Evolutionary conservation across 1,140 invertebrate species (phyloP).

Genomic region (Leptinotarsa lineolata): DNA sequence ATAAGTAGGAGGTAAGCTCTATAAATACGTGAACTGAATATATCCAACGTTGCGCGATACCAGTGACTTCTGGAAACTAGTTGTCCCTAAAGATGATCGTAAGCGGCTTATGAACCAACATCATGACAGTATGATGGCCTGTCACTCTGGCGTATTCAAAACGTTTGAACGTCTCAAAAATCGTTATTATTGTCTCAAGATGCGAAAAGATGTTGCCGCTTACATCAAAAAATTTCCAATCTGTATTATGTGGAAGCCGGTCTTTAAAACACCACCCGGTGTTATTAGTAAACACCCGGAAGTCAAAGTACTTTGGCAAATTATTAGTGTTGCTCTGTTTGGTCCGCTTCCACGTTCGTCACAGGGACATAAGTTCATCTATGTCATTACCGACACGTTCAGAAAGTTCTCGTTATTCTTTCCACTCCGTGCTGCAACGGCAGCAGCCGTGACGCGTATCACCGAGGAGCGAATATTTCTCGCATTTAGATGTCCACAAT

Average conservation of each 20-base stretch:
- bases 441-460: not conserved
- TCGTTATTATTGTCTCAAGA: not conserved
- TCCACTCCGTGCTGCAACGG: not conserved
- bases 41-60: not conserved
- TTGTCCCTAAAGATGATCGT: not conserved
- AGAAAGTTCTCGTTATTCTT: not conserved
- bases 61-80: not conserved
- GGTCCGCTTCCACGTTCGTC: not conserved
- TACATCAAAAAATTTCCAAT: not conserved
- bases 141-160: not conserved
- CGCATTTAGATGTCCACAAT: not conserved
- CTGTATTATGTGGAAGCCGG: not conserved
- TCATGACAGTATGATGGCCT: not conserved
- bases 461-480: not conserved
- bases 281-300: not conserved
- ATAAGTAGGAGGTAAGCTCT: slow-evolving; percentile 17
- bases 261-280: not conserved
- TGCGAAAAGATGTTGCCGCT: not conserved
- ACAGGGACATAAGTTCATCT: not conserved
- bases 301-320: not conserved
- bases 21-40: slow-evolving; percentile 2
- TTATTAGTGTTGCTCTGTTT: not conserved
- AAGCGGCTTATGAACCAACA: not conserved
- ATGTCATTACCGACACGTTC: not conserved
- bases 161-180: not conserved